These are phyloP conservation scores for Neostethus bicornis DNA, from an alignment of 2,797 vertebrate genomes.

Conservation along the genomic window DNA sequence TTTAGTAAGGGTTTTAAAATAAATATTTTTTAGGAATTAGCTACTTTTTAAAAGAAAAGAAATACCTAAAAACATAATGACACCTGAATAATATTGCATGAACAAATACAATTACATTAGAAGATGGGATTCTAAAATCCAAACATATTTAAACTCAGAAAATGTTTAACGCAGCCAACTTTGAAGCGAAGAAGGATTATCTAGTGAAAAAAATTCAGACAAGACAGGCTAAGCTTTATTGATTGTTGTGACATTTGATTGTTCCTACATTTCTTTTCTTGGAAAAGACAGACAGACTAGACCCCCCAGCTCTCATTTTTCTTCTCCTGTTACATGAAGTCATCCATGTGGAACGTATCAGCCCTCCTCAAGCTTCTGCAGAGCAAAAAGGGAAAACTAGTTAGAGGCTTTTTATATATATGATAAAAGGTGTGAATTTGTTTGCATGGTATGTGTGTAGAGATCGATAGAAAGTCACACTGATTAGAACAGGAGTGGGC, in stretches of 20 bases:
- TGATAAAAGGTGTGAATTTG: slow-evolving; percentile 46
- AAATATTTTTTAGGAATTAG: no score
- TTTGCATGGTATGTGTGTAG: slow-evolving; percentile 19
- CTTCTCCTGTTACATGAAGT: slow-evolving; percentile 66
- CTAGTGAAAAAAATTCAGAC: slow-evolving; percentile 5
- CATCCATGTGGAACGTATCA: slow-evolving; percentile 58
- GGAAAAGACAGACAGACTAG: slow-evolving; percentile 25
- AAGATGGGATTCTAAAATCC: slow-evolving; percentile 32
- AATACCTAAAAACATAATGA: no score
- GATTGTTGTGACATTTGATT: slow-evolving; percentile 53
- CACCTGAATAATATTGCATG: slow-evolving; percentile 37
- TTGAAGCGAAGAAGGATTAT: background rate
- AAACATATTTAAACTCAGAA: slow-evolving; percentile 48
- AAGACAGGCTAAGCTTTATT: slow-evolving; percentile 14
- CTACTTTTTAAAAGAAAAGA: no score
- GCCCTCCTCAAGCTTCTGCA: slow-evolving; percentile 24
- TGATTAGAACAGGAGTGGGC: no score
- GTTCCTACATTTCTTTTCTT: slow-evolving; percentile 34
- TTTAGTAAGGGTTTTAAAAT: no score
- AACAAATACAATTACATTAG: slow-evolving; percentile 59
- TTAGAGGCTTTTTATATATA: slow-evolving; percentile 32
- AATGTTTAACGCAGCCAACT: slow-evolving; percentile 20
- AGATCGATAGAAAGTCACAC: no score
- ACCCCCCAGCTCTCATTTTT: slow-evolving; percentile 41
- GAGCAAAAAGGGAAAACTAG: slow-evolving; percentile 38